Evolutionary conservation across 2,113 vertebrate species (phyloP), one percentile per base, ranked within the genome.

Genomic region (Eptatretus burgeri): DNA sequence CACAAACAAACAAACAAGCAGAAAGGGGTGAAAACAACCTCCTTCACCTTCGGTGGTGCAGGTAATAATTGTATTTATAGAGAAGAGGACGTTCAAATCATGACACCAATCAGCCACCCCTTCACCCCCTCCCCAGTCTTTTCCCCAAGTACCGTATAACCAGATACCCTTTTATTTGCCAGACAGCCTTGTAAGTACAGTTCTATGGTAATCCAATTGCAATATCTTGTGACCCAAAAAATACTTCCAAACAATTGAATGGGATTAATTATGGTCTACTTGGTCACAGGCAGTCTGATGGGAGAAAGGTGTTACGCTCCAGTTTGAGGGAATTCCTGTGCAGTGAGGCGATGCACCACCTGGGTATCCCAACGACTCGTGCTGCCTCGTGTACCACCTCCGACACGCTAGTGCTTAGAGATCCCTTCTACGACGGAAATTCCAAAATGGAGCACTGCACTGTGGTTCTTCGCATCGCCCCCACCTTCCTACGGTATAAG

Each of bases 241-340:
- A 60, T 5, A 60, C 5, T 60, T 60, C 18, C 5, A 8, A 60
- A 5, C 5, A 60, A 5, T 16, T 8, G 8, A 41, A 41, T 5
- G 18, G 16, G 13, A 14, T 18, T 41, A n/a, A 60, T 13, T 65
- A 50, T 51, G 50, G 12, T 8, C 51, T 65, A 71, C 14, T 63
- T 10, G 50, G 68, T 51, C 20, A 11, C 69, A 98, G 91, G 17
- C 81, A 84, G 66, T 85, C 86, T 0, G 91, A 98, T 11, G 91
- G 89, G 1, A 80, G 87, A 14, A 98, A 98, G 11, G 87, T 95
- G 1, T 74, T 95, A 70, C 78, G 85, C 17, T 98, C 91, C 0
- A 98, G 86, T 69, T 80, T 96, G 51, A 77, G 89, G 13, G 89
- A 98, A 75, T 95, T 98, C 72, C 79, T 98, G 67, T 94, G 87